Percentiles rank a stretch among this genome's conserved stretches.
These are phyloP conservation scores for Phytoseiulus persimilis DNA, from an alignment of 2,888 invertebrate genomes.

Conservation along the genomic window DNA sequence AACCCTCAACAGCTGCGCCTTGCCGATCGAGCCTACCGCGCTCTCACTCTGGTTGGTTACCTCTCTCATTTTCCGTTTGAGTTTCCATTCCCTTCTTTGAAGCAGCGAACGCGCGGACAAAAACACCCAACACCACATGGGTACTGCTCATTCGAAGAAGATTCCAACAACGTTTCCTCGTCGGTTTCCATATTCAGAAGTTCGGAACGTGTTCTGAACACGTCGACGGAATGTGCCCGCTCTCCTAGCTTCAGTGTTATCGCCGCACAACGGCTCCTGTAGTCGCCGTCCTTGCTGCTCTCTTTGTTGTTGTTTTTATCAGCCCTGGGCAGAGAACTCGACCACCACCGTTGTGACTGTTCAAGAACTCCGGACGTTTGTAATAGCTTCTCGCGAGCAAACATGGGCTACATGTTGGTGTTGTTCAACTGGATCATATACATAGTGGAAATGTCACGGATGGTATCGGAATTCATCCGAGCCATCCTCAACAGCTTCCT, in stretches of 20 bases:
- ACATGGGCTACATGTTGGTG: slow-evolving; percentile 35
- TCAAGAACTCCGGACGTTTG: neutral
- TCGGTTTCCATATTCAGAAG: neutral
- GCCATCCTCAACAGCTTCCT: neutral
- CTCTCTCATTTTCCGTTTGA: neutral
- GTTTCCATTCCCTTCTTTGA: neutral
- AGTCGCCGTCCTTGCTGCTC: neutral
- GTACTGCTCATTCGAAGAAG: neutral
- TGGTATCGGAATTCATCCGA: neutral
- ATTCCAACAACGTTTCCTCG: neutral
- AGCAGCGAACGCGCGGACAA: neutral
- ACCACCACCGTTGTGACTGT: neutral
- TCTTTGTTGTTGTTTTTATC: neutral
- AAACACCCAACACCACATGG: neutral
- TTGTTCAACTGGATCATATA: slow-evolving; percentile 30
- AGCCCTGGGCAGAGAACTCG: neutral
- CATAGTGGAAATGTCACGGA: slow-evolving; percentile 11
- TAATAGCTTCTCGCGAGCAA: neutral
- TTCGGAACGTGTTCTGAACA: neutral
- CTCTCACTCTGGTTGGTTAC: neutral
- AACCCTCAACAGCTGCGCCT: neutral
- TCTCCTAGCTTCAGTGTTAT: neutral
- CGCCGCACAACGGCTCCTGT: neutral
- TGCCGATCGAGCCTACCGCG: neutral
- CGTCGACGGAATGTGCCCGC: neutral